Conservation (phyloP, 2,888 invertebrate genomes). For the Conus canariensis region DNA sequence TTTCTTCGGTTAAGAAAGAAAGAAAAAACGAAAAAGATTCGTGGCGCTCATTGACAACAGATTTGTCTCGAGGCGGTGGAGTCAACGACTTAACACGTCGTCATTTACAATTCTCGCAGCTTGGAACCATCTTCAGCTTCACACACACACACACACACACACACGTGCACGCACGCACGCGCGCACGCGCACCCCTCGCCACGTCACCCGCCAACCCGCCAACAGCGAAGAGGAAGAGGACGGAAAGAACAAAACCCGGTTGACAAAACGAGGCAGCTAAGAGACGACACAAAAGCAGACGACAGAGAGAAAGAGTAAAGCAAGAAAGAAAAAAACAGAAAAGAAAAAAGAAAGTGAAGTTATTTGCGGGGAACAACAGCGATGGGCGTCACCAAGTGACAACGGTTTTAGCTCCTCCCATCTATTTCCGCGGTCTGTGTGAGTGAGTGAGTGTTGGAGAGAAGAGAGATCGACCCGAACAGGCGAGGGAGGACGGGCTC, state of each 20-base stretch:
- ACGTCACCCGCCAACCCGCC: no score
- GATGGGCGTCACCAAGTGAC: slow-evolving; percentile 4
- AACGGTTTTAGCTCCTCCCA: background rate
- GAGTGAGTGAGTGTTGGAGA: no score
- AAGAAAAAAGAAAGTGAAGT: background rate
- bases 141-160: background rate
- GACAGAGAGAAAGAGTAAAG: background rate
- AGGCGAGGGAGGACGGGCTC: no score
- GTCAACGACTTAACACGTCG: background rate
- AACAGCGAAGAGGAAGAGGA: background rate
- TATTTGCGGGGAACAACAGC: background rate
- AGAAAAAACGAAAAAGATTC: no score
- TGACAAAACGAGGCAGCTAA: no score
- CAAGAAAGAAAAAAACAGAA: background rate
- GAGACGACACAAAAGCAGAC: no score
- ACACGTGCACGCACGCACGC: background rate
- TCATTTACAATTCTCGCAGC: background rate
- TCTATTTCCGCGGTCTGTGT: no score
- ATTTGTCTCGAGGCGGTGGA: background rate
- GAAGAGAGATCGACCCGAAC: no score
- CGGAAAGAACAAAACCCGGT: background rate
- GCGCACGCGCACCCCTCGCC: no score
- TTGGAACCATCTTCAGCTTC: background rate
- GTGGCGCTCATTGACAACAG: background rate
- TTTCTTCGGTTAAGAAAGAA: no score